Evolutionary conservation across 2,113 vertebrate genomes (phyloP), one percentile per base, ranked within the genome.

Genomic region (Stegastes partitus): DNA sequence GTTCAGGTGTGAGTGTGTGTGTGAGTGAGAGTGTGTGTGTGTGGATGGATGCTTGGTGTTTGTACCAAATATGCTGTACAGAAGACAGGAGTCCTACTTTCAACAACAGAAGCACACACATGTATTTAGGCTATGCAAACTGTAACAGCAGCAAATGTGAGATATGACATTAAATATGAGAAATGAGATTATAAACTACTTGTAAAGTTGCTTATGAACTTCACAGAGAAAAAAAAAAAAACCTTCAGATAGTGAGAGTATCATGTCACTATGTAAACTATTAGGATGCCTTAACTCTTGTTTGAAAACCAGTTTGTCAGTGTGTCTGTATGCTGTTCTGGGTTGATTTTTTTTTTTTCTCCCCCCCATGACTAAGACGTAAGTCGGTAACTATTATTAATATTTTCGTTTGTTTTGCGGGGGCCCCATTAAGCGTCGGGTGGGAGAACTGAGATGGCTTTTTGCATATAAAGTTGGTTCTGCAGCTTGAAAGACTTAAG

Each of bases 51-150:
- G 47, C 31, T 53, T 74, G 31, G 22, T 74, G 88, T 82, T 87
- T 83, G 75, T 84, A 92, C 85, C 87, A 85, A 92, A 89, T 95
- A 91, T 93, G 93, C 88, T 85, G 55, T 94, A 95, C 66, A 85
- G 74, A 74, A 57, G 34, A 67, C 58, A 57, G 67, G 63, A 79
- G 93, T 94, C 92, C 92, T 94, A 82, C 86, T 94, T 83, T 93
- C 56, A 93, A 91, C 92, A 88, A 85, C 86, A 82, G 91, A 96
- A 96, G 95, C 95, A 96, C 96, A 95, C 95, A 53, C 81, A 85
- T 88, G 82, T 92, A 91, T 49, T 92, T 92, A 90, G 94, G 95
- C 96, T 97, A 96, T 98, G 96, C 97, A 98, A 96, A 89, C 80
- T 91, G 71, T 87, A 93, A 93, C 73, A 91, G 81, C 87, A 87